These are phyloP conservation scores for Carollia perspicillata DNA, from an alignment of 2,113 vertebrate species.

Conservation along the genomic window DNA sequence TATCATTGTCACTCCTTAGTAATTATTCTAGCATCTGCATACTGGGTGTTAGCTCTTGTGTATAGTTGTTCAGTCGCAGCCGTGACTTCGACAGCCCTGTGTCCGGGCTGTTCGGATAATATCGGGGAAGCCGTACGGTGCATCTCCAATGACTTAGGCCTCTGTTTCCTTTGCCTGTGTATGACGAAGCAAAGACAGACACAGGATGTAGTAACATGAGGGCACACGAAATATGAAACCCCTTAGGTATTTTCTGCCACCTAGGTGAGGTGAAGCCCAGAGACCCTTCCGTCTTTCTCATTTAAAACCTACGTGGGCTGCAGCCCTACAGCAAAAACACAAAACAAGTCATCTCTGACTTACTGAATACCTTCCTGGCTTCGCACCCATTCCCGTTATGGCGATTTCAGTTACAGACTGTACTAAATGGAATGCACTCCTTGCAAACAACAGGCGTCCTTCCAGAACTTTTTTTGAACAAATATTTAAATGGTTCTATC, in stretches of 20 bases:
- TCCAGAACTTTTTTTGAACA: background rate
- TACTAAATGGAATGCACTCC: background rate
- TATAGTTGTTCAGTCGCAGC: background rate
- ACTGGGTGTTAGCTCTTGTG: background rate
- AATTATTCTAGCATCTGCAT: background rate
- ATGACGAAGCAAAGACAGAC: background rate
- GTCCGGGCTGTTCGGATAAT: background rate
- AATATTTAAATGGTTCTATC: background rate
- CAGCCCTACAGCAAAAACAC: background rate
- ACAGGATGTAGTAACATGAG: background rate
- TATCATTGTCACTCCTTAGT: background rate
- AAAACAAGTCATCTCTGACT: background rate
- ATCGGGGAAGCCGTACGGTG: background rate
- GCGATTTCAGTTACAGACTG: background rate
- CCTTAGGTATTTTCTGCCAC: background rate
- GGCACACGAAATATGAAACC: background rate
- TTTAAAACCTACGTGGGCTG: background rate
- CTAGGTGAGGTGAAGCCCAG: background rate
- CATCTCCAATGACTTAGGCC: background rate
- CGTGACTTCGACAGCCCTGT: background rate
- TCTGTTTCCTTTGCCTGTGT: background rate
- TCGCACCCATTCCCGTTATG: background rate
- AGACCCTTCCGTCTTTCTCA: background rate
- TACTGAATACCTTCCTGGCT: background rate
- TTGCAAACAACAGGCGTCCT: background rate